Evolutionary conservation across 2,797 vertebrate genomes (phyloP), one percentile per base, ranked within the genome.

Genomic region (Acanthurus lineatus): DNA sequence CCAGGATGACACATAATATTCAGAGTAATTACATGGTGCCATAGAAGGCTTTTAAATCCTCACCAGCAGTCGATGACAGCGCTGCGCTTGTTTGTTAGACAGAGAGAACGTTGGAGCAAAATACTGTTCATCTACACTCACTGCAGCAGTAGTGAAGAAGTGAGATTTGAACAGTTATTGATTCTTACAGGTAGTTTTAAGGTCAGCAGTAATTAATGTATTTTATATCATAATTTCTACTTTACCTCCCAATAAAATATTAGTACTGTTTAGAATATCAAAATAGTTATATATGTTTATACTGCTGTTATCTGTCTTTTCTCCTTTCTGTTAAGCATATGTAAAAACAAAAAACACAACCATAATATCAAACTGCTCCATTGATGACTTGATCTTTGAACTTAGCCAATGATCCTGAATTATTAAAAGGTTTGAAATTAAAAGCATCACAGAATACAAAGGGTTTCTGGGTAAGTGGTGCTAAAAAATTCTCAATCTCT

Each of bases 11-110:
- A 90, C 75, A 28, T 89, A 77, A 86, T 92, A 89, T 94, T 93
- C 89, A 90, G 76, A 81, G 80, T 94, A 94, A 94, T 94, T 94
- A 93, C 90, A 93, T 69, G 86, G 86, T 94, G 87, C 81, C 86
- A 88, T 49, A 54, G 69, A 82, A 72, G 73, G 73, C 76, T 92
- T 88, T 92, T 77, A 79, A 82, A 84, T 78, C 84, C 76, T 77
- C 47, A 49, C 61, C 72, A 80, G 81, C 73, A 51, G 66, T 56
- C 35, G 74, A 66, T 80, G 79, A 67, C 47, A 64, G 68, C 51
- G 72, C 77, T 59, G 25, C 28, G 48, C 68, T 77, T 67, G 64
- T 82, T 77, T 77, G 65, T 75, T 63, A 58, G 63, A 77, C 45
- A 52, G 76, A 48, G 51, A 51, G 44, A 70, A 65, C 45, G 14